phyloP scores from a whole-genome alignment of 2,888 invertebrate species.

The Drosophila kuntzei region DNA sequence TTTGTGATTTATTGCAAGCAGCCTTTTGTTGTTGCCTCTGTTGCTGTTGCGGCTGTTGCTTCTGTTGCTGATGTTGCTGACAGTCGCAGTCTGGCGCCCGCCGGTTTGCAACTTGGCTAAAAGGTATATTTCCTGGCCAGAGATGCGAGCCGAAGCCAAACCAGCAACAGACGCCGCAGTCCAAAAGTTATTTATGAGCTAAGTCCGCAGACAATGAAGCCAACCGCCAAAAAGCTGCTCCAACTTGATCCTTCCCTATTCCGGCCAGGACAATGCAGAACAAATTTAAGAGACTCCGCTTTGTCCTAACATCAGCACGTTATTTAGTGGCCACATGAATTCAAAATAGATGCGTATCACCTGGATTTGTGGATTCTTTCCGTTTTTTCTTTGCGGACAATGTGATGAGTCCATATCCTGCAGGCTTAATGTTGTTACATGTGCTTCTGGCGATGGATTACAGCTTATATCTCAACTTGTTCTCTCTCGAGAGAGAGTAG shows the following conservation, averaged over 20 bases:
- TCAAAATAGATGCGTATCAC: slow-evolving; percentile 17
- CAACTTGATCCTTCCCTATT: slow-evolving; percentile 1
- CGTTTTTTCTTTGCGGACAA: not conserved
- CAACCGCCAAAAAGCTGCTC: slow-evolving; percentile 3
- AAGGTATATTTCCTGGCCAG: slow-evolving; percentile 54
- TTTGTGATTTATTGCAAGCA: slow-evolving; percentile 61
- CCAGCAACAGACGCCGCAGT: slow-evolving; percentile 23
- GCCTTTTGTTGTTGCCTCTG: slow-evolving; percentile 18
- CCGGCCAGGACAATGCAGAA: slow-evolving; percentile 15
- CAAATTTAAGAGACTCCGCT: slow-evolving; percentile 14
- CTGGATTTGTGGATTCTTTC: slow-evolving; percentile 9
- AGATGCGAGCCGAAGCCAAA: slow-evolving; percentile 15
- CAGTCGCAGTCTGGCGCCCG: slow-evolving; percentile 27
- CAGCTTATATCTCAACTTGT: not conserved
- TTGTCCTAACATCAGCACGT: slow-evolving; percentile 5
- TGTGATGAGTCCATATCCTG: slow-evolving; percentile 20
- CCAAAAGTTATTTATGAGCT: slow-evolving; percentile 49
- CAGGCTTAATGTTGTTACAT: no score
- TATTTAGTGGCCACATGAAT: slow-evolving; percentile 16
- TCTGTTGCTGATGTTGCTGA: slow-evolving; percentile 14
- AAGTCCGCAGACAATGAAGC: slow-evolving; percentile 29
- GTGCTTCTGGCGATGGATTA: no score
- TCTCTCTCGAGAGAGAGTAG: not conserved
- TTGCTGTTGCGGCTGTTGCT: not conserved
- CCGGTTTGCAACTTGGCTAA: slow-evolving; percentile 47